Conservation (phyloP, 2,888 invertebrate species). For the Melitaea athalia region DNA sequence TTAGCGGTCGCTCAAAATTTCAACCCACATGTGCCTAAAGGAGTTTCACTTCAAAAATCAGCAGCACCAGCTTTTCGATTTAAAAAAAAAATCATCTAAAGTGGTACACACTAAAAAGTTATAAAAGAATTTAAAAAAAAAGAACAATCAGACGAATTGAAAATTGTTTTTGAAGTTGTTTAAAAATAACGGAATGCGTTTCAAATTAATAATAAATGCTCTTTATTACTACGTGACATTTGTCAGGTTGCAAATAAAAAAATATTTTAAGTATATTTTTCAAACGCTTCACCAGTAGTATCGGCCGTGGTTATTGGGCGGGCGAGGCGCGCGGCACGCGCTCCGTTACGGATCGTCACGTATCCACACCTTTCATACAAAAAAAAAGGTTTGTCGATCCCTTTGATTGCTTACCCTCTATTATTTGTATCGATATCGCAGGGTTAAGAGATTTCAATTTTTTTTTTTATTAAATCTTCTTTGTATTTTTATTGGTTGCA, state of each 20-base stretch:
- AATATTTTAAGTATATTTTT: slow-evolving; percentile 17
- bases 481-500: not conserved
- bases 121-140: no score
- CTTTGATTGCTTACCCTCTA: slow-evolving; percentile 39
- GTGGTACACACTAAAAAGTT: no score
- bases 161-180: no score
- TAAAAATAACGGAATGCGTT: not conserved
- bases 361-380: slow-evolving; percentile 36
- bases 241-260: slow-evolving; percentile 4
- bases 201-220: slow-evolving; percentile 6
- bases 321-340: slow-evolving; percentile 29
- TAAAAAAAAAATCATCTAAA: no score
- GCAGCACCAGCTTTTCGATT: no score
- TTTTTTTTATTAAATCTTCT: not conserved
- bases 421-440: slow-evolving; percentile 26
- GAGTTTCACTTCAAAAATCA: no score
- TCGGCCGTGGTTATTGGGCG: slow-evolving; percentile 18
- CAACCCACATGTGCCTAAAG: no score
- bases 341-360: slow-evolving; percentile 38
- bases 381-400: slow-evolving; percentile 39
- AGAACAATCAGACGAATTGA: no score
- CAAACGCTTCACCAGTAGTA: not conserved
- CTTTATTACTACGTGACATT: slow-evolving; percentile 9
- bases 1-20: no score
- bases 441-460: not conserved